A percentile compares a stretch with the other conserved stretches of the same genome.
Conservation (phyloP, 2,797 vertebrate species). For the Acrossocheilus fasciatus region DNA sequence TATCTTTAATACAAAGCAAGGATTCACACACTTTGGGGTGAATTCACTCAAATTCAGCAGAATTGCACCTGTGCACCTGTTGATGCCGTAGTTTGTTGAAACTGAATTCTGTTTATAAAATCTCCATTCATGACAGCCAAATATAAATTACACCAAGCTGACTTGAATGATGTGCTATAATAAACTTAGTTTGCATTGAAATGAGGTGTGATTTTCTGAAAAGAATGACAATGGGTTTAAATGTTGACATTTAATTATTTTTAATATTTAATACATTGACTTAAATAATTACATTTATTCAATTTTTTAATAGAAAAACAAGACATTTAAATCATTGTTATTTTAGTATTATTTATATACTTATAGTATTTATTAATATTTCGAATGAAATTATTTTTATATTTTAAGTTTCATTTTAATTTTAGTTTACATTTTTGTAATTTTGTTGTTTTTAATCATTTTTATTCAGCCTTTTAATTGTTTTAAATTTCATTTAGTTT, state of each 20-base stretch:
- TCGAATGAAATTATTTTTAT: background rate
- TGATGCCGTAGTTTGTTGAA: background rate
- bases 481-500: background rate
- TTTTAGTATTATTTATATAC: background rate
- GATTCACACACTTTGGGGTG: background rate
- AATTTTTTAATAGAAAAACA: background rate
- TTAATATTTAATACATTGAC: background rate
- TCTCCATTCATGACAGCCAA: background rate
- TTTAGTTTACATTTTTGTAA: background rate
- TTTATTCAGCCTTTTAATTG: background rate
- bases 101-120: background rate
- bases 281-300: background rate
- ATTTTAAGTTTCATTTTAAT: background rate
- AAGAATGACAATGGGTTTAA: background rate
- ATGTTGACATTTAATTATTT: background rate
- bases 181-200: background rate
- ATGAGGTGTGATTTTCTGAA: background rate
- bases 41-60: background rate
- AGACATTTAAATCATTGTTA: background rate
- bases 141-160: background rate
- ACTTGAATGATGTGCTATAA: background rate
- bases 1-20: background rate
- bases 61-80: too few relatives aligned
- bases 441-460: background rate
- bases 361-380: background rate